phyloP scores from a whole-genome alignment of 2,888 invertebrate species.

The Perithous albicinctus region DNA sequence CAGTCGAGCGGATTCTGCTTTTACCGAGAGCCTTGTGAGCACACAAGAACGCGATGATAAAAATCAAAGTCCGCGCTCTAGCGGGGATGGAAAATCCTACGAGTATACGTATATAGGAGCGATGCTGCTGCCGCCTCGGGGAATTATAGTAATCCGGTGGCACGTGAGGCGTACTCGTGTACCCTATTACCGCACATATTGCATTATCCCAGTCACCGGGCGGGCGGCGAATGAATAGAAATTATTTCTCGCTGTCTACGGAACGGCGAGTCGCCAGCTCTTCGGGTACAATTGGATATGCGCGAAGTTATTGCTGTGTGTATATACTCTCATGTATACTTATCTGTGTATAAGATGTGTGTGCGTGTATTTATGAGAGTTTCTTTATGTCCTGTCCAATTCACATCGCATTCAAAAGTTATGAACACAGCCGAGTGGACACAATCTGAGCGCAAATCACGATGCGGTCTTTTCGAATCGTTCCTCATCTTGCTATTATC shows the following conservation, averaged over 20 bases:
- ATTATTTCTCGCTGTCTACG: constrained; percentile 62
- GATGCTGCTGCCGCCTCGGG: constrained; percentile 52
- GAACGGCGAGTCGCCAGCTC: constrained; percentile 11
- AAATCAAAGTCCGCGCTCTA: constrained; percentile 34
- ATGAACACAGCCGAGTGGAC: neutral
- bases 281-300: constrained; percentile 21
- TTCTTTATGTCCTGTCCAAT: constrained; percentile 17
- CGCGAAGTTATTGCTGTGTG: constrained; percentile 9
- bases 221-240: constrained; percentile 67
- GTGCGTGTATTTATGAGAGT: neutral
- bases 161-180: constrained; percentile 64
- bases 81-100: constrained; percentile 60
- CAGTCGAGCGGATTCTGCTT: constrained; percentile 41
- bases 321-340: constrained; percentile 1
- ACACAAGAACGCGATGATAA: constrained; percentile 40
- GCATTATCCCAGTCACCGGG: constrained; percentile 67
- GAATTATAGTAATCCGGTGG: constrained; percentile 69
- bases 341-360: neutral
- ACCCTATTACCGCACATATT: constrained; percentile 68
- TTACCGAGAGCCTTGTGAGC: neutral
- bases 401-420: constrained; percentile 24
- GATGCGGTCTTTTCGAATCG: constrained; percentile 18
- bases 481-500: constrained; percentile 36
- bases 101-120: constrained; percentile 28
- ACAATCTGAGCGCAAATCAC: constrained; percentile 24